These are phyloP conservation scores for Ornithoptera priamus DNA, from an alignment of 2,888 invertebrate species.

Conservation along the genomic window DNA sequence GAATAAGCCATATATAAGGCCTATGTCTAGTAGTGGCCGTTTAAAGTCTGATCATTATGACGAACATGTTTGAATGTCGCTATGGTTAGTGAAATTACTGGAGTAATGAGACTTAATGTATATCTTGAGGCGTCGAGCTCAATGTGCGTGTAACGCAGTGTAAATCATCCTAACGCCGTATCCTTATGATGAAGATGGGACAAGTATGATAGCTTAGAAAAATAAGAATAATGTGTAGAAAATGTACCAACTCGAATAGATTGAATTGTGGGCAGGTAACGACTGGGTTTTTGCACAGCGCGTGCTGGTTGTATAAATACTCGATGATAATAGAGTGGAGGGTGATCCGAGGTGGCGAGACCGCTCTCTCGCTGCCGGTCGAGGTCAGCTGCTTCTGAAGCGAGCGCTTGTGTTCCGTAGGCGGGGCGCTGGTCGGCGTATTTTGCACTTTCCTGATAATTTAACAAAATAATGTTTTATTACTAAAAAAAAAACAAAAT, in stretches of 20 bases:
- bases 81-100: no score
- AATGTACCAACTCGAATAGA: constrained; percentile 86
- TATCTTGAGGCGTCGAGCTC: no score
- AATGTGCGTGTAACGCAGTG: no score
- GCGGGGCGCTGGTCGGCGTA: constrained; percentile 31
- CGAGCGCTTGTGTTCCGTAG: constrained; percentile 61
- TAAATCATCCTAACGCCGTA: no score
- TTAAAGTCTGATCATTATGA: no score
- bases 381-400: constrained; percentile 73
- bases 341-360: constrained; percentile 79
- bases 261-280: constrained; percentile 98
- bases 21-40: no score
- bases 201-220: no score
- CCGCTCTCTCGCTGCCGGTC: constrained; percentile 57
- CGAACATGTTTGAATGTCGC: no score
- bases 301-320: constrained; percentile 98
- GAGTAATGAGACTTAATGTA: no score
- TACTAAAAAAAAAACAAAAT: no score
- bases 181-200: no score
- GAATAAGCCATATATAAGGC: no score
- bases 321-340: constrained; percentile 97
- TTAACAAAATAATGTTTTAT: neutral
- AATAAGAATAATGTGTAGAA: neutral
- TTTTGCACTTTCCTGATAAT: constrained; percentile 57
- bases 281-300: constrained; percentile 98